These are phyloP conservation scores for Anagyrus pseudococci DNA, from an alignment of 2,888 invertebrate species.

Conservation along the genomic window DNA sequence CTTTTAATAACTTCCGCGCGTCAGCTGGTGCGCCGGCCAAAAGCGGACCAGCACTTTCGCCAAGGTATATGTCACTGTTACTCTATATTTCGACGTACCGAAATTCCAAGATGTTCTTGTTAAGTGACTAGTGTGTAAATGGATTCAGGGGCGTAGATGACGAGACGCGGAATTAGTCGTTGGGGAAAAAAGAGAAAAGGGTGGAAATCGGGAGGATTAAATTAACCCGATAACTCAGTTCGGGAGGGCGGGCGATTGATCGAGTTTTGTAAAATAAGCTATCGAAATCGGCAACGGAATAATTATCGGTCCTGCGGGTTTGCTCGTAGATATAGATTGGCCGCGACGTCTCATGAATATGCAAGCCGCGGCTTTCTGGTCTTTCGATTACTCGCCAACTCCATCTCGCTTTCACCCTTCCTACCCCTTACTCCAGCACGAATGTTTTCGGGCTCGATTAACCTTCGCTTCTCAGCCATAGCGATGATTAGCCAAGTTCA, in stretches of 20 bases:
- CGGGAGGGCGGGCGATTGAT: not conserved
- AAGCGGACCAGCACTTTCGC: not conserved
- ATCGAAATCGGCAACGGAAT: no score
- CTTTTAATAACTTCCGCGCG: not conserved
- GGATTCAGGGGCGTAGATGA: no score
- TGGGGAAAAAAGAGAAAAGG: no score
- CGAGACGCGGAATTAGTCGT: no score
- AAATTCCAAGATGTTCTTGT: no score
- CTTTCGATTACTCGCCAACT: not conserved
- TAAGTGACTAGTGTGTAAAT: no score
- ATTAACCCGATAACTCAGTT: not conserved
- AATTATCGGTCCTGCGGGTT: not conserved
- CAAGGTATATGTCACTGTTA: no score
- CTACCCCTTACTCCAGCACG: no score
- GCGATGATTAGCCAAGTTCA: no score
- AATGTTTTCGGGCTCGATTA: no score
- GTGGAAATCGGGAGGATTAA: not conserved
- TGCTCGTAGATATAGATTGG: not conserved
- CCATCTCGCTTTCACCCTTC: not conserved
- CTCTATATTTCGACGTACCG: no score
- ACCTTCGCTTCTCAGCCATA: no score
- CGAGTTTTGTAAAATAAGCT: not conserved
- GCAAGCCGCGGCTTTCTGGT: slow-evolving; percentile 4
- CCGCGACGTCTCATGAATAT: slow-evolving; percentile 10
- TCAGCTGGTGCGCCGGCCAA: not conserved